Evolutionary conservation across 2,888 invertebrate genomes (phyloP).

Genomic region (Limenitis arthemis): DNA sequence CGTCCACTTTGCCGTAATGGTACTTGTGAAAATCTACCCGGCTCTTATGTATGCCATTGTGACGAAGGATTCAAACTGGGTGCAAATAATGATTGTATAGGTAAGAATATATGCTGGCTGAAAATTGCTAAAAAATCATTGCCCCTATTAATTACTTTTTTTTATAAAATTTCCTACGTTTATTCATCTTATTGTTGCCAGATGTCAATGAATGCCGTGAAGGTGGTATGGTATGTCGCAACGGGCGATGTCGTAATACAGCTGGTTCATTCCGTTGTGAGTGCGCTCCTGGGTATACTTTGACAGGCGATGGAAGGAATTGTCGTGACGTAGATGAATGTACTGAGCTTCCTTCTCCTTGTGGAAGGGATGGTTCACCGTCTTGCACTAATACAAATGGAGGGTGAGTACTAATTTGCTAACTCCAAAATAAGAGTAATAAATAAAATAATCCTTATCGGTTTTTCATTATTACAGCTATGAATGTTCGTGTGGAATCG

Average conservation of each 20-base stretch:
- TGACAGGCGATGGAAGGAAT: conserved; percentile 81
- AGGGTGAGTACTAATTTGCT: conserved; percentile 36
- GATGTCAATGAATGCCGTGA: conserved; percentile 89
- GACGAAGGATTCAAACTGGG: conserved; percentile 84
- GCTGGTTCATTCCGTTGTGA: conserved; percentile 86
- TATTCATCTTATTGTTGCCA: conserved; percentile 27
- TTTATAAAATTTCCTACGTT: background rate
- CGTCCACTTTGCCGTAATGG: conserved; percentile 84
- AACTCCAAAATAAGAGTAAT: background rate
- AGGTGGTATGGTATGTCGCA: conserved; percentile 88
- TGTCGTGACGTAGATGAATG: conserved; percentile 88
- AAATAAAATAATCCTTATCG: background rate
- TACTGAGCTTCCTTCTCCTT: conserved; percentile 64
- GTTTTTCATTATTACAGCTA: conserved; percentile 34
- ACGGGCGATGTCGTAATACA: conserved; percentile 86
- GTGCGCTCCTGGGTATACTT: conserved; percentile 84
- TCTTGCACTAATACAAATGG: conserved; percentile 63
- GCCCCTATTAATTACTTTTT: background rate
- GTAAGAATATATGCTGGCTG: conserved; percentile 42
- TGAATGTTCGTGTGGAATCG: conserved; percentile 83
- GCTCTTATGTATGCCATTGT: conserved; percentile 81
- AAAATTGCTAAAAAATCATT: too few species aligned
- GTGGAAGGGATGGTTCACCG: conserved; percentile 53
- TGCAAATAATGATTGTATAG: conserved; percentile 84
- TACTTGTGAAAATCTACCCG: conserved; percentile 79